Evolutionary conservation across 2,888 invertebrate species (phyloP).

Genomic region (Drosophila percnosoma): DNA sequence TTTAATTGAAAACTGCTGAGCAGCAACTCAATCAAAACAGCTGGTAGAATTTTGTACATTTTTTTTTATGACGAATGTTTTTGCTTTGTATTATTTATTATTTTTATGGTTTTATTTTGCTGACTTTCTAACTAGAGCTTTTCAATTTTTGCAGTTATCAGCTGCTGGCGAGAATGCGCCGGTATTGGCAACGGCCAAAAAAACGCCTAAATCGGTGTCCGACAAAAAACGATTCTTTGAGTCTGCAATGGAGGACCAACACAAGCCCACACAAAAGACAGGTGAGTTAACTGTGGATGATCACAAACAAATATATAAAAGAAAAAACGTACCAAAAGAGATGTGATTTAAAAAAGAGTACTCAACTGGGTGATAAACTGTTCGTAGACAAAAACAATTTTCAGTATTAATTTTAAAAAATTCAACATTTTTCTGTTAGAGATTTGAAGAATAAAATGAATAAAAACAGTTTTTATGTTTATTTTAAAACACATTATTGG

Average conservation of each 20-base stretch:
- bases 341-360: background rate
- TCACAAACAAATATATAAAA: background rate
- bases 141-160: conserved; percentile 68
- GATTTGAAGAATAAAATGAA: background rate
- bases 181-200: conserved; percentile 87
- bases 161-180: conserved; percentile 46
- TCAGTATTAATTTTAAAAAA: background rate
- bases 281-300: conserved; percentile 86
- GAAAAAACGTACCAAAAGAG: background rate
- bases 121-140: conserved; percentile 51
- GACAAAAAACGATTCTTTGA: conserved; percentile 98
- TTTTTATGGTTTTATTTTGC: conserved; percentile 21
- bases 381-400: background rate
- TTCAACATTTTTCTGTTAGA: background rate
- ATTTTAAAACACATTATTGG: background rate
- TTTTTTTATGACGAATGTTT: conserved; percentile 41
- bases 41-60: conserved; percentile 18
- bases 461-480: background rate
- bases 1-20: conserved; percentile 53
- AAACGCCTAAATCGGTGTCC: conserved; percentile 93
- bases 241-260: conserved; percentile 96
- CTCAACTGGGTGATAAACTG: too few relatives aligned
- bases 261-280: conserved; percentile 93
- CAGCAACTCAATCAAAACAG: conserved; percentile 20
- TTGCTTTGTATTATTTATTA: conserved; percentile 10